A percentile compares a stretch with the other conserved stretches of the same genome.
Evolutionary conservation across 2,113 vertebrate species (phyloP).

Genomic region (Rhinogobius similis): DNA sequence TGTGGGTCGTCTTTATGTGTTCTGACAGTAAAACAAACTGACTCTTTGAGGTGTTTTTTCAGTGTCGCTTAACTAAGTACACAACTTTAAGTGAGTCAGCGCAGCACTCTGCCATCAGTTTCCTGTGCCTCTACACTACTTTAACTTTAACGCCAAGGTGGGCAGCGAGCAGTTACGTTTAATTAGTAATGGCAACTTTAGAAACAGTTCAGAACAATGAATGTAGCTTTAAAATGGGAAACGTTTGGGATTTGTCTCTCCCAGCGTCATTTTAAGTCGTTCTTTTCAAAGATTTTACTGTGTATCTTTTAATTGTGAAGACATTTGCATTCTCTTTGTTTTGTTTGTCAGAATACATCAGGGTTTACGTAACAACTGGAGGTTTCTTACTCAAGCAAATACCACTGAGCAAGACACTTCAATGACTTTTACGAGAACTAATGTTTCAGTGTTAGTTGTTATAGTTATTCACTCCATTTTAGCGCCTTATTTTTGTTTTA

Average conservation of each 20-base stretch:
- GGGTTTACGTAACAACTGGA: no score
- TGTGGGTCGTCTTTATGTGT: slow-evolving; percentile 4
- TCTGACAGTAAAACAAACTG: slow-evolving; percentile 7
- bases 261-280: no score
- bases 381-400: neutral
- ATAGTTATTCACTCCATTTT: neutral
- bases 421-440: neutral
- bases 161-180: neutral
- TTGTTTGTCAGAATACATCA: no score
- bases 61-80: neutral
- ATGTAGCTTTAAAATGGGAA: neutral
- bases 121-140: neutral
- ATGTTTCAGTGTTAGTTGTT: neutral
- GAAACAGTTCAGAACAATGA: neutral
- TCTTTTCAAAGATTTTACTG: no score
- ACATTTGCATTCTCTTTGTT: no score
- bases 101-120: slow-evolving; percentile 7
- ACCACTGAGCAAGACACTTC: neutral
- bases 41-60: slow-evolving; percentile 17
- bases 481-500: neutral
- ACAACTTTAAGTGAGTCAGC: slow-evolving; percentile 5
- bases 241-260: neutral
- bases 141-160: neutral
- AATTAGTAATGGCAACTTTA: neutral
- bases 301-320: no score